phyloP scores from a whole-genome alignment of 2,888 invertebrate species.

The Disparrhopalites patrizii region DNA sequence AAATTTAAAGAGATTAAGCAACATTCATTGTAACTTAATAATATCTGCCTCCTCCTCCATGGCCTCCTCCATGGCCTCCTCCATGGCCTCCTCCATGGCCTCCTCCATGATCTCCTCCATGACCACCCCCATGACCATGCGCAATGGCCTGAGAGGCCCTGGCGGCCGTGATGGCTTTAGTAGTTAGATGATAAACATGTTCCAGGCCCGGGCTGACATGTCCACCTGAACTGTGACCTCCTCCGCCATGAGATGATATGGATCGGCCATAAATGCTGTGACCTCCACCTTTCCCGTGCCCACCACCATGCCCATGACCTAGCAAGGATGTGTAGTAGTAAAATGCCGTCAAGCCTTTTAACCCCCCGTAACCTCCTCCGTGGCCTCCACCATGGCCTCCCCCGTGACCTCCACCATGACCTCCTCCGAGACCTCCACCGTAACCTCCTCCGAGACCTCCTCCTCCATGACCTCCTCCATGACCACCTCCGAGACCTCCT shows the following conservation, averaged over 20 bases:
- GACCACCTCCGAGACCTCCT: neutral
- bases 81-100: too few species aligned
- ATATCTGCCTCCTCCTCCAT: neutral
- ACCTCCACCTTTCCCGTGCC: neutral
- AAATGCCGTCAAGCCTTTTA: neutral
- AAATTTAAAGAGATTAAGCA: too few species aligned
- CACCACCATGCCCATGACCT: constrained; percentile 3
- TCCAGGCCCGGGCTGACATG: neutral
- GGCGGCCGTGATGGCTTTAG: constrained; percentile 10
- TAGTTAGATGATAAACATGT: constrained; percentile 5
- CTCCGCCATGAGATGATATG: neutral
- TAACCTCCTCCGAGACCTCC: too few species aligned
- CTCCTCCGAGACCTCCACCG: constrained; percentile 8
- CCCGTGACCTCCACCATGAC: constrained; percentile 12
- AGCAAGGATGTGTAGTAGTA: neutral
- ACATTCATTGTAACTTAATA: too few species aligned
- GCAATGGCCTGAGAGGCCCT: constrained; percentile 15
- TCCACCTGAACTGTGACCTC: neutral
- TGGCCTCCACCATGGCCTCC: neutral
- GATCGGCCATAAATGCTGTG: neutral
- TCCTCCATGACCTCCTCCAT: constrained; percentile 7
- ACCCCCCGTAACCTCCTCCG: neutral
- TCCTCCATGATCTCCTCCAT: constrained; percentile 3
- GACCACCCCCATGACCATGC: neutral
- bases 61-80: too few species aligned